phyloP scores from a whole-genome alignment of 1,140 invertebrate genomes.

The Aphis craccivora region DNA sequence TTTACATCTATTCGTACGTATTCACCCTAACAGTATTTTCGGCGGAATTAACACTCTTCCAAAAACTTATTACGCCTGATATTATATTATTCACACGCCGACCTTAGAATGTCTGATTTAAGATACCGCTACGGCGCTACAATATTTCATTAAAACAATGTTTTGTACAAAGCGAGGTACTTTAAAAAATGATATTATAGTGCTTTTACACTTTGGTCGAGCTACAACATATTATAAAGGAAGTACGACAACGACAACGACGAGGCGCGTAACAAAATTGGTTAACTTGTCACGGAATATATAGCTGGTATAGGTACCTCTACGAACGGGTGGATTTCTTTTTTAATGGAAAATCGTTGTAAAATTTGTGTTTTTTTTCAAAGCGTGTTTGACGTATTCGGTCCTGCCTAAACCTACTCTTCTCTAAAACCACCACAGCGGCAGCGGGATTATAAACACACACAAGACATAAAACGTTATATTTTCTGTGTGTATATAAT shows the following conservation, averaged over 20 bases:
- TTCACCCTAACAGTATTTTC: too few relatives aligned
- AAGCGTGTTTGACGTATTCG: not conserved
- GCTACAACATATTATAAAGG: not conserved
- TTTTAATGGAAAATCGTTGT: conserved; percentile 32
- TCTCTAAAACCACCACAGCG: not conserved
- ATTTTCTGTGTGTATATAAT: not conserved
- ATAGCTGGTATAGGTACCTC: not conserved
- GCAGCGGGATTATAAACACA: conserved; percentile 1
- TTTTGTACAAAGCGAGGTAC: not conserved
- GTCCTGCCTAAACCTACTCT: too few relatives aligned
- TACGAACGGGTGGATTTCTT: not conserved
- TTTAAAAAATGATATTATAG: not conserved
- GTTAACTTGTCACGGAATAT: not conserved
- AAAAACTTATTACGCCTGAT: not conserved
- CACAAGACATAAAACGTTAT: not conserved
- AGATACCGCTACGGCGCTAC: not conserved
- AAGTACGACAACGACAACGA: not conserved
- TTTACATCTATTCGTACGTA: too few relatives aligned
- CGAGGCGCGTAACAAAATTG: not conserved
- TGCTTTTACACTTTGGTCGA: not conserved
- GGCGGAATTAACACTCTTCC: too few relatives aligned
- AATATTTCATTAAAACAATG: not conserved
- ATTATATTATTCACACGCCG: not conserved
- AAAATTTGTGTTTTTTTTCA: not conserved
- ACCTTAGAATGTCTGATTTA: not conserved